Percentiles rank a stretch among this genome's conserved stretches.
Conservation (phyloP, 2,113 vertebrate genomes). For the Tinamus guttatus region DNA sequence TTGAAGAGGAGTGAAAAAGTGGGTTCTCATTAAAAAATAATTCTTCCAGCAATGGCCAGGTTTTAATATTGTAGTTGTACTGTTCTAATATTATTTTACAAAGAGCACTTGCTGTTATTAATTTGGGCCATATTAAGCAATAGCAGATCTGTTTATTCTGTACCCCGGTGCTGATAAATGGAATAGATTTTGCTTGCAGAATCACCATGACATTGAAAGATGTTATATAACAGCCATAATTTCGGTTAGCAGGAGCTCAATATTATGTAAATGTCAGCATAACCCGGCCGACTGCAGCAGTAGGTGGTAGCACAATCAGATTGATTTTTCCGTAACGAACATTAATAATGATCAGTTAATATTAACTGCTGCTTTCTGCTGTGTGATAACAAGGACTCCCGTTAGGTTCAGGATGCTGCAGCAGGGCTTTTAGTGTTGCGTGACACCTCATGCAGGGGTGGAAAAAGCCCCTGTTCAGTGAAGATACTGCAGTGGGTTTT, state of each 20-base stretch:
- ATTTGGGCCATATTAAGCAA: not conserved
- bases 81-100: not conserved
- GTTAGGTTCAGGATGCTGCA: slow-evolving; percentile 7
- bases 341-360: slow-evolving; percentile 59
- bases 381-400: slow-evolving; percentile 42
- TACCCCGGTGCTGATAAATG: not conserved
- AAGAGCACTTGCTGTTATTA: not conserved
- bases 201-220: slow-evolving; percentile 41
- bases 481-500: not conserved
- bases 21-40: not conserved
- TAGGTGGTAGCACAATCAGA: slow-evolving; percentile 3
- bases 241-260: slow-evolving; percentile 23
- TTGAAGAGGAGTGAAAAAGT: not conserved
- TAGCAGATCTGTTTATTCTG: not conserved
- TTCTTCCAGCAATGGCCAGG: not conserved
- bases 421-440: not conserved
- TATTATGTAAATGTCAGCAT: slow-evolving; percentile 58
- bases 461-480: not conserved
- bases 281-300: slow-evolving; percentile 6
- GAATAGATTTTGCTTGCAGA: slow-evolving; percentile 42
- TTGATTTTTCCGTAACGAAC: slow-evolving; percentile 30
- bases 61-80: not conserved
- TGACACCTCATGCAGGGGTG: not conserved
- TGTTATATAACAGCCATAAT: slow-evolving; percentile 12
- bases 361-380: slow-evolving; percentile 53